Evolutionary conservation across 2,797 vertebrate species (phyloP), one percentile per base, ranked within the genome.

Genomic region (Crotalus adamanteus): DNA sequence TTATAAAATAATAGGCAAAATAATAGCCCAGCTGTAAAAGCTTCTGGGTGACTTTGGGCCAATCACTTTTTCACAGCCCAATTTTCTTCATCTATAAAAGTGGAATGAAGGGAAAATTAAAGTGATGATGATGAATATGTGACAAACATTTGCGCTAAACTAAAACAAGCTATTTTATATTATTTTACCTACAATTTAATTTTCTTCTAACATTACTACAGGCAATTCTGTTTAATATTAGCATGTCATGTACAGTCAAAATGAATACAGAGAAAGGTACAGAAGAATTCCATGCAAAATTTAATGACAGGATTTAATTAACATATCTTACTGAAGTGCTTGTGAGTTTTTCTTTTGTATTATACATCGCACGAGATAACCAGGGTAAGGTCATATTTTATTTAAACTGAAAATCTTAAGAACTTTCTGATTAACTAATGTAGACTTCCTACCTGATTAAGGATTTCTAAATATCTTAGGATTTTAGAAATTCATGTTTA

Each of bases 301-400:
- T 96, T 97, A 97, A 96, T 96, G 96, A 95, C 91, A 95, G 78
- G 63, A 95, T 97, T 96, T 97, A 87, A 96, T 97, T 97, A 96
- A 95, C 92, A 95, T 93, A 92, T 95, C 94, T 95, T 85, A 42
- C 93, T 59, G 93, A 95, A 96, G 91, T 61, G 95, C 87, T 91
- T 94, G 93, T 96, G 94, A 96, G 96, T 96, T 96, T 96, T 95
- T 93, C 90, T 90, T 94, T 95, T 85, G 60, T 63, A 56, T 96
- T 94, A 96, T 97, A 96, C 95, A 95, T 92, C 94, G 55, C 89
- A 93, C 94, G 93, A 93, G 73, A 92, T 95, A 97, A 95, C 91
- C 88, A 95, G 88, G 93, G 83, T 83, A 92, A 96, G 94, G 93
- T 31, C 93, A 95, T 90, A 89, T 95, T 93, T 94, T 93, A 94